These are phyloP conservation scores for Paracanthobrama guichenoti DNA, from an alignment of 2,113 vertebrate species.

Conservation along the genomic window DNA sequence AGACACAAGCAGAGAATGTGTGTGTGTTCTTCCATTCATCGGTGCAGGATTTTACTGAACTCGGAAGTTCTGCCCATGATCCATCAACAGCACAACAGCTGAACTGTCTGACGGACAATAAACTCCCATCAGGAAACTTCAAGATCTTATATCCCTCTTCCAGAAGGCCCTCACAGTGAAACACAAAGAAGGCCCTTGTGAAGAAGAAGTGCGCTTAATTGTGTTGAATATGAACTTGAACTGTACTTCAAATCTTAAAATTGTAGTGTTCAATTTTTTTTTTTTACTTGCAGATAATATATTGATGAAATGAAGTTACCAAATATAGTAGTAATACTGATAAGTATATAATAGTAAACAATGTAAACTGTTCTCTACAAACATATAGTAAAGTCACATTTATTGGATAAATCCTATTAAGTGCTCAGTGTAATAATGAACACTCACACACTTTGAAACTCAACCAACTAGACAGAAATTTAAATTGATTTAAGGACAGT, in stretches of 20 bases:
- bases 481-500: background rate
- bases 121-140: constrained; percentile 10
- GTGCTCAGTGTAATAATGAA: background rate
- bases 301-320: background rate
- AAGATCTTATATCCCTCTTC: background rate
- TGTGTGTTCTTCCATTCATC: background rate
- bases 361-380: background rate
- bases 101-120: background rate
- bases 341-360: too few species aligned
- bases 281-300: background rate
- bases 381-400: background rate
- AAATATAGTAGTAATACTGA: background rate
- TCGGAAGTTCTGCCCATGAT: background rate
- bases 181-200: background rate
- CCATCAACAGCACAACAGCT: constrained; percentile 20
- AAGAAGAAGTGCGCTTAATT: background rate
- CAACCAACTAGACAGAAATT: background rate
- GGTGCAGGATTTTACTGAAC: background rate
- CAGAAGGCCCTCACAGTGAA: background rate
- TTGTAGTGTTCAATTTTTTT: background rate
- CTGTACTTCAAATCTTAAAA: background rate
- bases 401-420: background rate
- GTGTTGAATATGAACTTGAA: background rate
- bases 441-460: background rate
- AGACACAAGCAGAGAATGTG: background rate